phyloP scores from a whole-genome alignment of 2,113 vertebrate species.

The Mormyrus iriodes region DNA sequence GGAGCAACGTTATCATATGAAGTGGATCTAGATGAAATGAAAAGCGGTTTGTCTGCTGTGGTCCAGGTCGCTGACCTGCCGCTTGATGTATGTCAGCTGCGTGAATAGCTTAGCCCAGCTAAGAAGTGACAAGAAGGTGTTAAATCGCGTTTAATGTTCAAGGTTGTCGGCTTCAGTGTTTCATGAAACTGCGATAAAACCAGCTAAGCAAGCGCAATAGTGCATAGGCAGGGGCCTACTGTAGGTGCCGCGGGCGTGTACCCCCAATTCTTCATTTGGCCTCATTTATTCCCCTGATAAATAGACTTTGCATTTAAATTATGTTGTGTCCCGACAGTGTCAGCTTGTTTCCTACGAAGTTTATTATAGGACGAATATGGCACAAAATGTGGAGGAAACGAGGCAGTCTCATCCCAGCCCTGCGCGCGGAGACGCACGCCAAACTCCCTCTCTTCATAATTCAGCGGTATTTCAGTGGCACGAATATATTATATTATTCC shows the following conservation, averaged over 20 bases:
- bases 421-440: neutral
- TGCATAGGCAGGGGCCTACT: neutral
- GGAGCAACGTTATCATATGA: neutral
- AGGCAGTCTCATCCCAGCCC: conserved; percentile 27
- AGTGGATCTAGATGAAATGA: neutral
- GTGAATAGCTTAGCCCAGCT: neutral
- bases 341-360: neutral
- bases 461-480: neutral
- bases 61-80: neutral
- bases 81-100: neutral
- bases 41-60: neutral
- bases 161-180: neutral
- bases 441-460: neutral
- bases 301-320: neutral
- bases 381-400: neutral
- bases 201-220: neutral
- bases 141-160: neutral
- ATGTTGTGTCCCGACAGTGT: neutral
- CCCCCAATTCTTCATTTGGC: neutral
- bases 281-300: neutral
- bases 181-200: neutral
- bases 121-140: neutral
- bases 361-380: neutral
- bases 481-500: conserved; percentile 9
- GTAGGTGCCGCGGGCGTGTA: neutral